phyloP scores from a whole-genome alignment of 2,888 invertebrate species.

The Craniophora ligustri region DNA sequence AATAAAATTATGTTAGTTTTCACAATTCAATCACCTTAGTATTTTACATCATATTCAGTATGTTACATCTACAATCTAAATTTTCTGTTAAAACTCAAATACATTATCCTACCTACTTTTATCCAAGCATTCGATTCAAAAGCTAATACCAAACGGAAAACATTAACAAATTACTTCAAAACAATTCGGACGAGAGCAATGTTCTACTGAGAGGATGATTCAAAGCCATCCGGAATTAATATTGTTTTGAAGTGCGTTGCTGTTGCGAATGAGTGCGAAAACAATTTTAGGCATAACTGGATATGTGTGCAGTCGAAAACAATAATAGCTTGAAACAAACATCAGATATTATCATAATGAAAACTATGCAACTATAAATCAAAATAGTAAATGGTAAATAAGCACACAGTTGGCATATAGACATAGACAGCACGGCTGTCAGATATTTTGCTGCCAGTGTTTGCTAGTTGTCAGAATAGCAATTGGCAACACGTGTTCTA shows the following conservation, averaged over 20 bases:
- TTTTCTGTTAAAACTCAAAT: constrained; percentile 19
- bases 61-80: not conserved
- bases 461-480: too few relatives aligned
- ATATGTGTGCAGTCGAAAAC: not conserved
- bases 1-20: too few relatives aligned
- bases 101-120: too few relatives aligned
- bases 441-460: too few relatives aligned
- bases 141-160: constrained; percentile 38
- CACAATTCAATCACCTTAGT: too few relatives aligned
- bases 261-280: constrained; percentile 2
- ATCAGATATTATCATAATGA: not conserved
- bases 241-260: constrained; percentile 27
- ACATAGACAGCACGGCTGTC: too few relatives aligned
- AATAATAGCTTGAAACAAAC: not conserved
- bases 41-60: too few relatives aligned
- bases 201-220: constrained; percentile 19
- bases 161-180: constrained; percentile 51
- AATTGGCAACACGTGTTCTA: too few relatives aligned
- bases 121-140: constrained; percentile 32
- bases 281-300: not conserved
- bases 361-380: too few relatives aligned
- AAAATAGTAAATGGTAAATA: too few relatives aligned
- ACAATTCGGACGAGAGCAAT: constrained; percentile 35
- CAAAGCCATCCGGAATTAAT: constrained; percentile 33
- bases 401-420: too few relatives aligned